Evolutionary conservation across 2,888 invertebrate genomes (phyloP).

Genomic region (Melangyna quadrimaculata): DNA sequence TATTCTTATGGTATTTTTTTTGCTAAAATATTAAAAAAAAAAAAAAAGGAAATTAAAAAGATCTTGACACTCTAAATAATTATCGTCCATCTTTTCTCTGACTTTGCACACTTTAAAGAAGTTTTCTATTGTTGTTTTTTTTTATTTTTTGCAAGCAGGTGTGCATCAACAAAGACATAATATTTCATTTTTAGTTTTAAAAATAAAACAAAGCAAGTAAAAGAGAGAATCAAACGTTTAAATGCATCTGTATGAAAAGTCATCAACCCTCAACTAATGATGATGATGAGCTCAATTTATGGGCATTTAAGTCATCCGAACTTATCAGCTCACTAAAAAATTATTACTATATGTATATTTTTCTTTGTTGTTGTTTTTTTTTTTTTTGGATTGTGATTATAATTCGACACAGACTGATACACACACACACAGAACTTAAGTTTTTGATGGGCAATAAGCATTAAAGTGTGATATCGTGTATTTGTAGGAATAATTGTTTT

Average conservation of each 20-base stretch:
- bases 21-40: no score
- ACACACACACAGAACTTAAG: no score
- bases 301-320: conserved; percentile 49
- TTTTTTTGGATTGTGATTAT: conserved; percentile 5
- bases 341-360: neutral
- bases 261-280: conserved; percentile 27
- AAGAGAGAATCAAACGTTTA: neutral
- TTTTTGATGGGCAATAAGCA: conserved; percentile 17
- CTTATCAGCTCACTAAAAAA: conserved; percentile 45
- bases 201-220: neutral
- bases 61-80: no score
- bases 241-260: conserved; percentile 17
- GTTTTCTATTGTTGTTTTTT: neutral
- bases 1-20: no score
- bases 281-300: conserved; percentile 56
- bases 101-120: neutral
- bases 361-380: neutral
- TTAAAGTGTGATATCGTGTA: conserved; percentile 48
- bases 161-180: neutral
- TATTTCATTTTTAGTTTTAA: neutral
- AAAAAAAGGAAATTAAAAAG: no score
- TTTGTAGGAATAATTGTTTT: conserved; percentile 54
- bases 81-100: no score
- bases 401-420: conserved; percentile 10
- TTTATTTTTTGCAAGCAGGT: neutral